phyloP scores from a whole-genome alignment of 2,797 vertebrate species.

The Typhlichthys eigenmanni region DNA sequence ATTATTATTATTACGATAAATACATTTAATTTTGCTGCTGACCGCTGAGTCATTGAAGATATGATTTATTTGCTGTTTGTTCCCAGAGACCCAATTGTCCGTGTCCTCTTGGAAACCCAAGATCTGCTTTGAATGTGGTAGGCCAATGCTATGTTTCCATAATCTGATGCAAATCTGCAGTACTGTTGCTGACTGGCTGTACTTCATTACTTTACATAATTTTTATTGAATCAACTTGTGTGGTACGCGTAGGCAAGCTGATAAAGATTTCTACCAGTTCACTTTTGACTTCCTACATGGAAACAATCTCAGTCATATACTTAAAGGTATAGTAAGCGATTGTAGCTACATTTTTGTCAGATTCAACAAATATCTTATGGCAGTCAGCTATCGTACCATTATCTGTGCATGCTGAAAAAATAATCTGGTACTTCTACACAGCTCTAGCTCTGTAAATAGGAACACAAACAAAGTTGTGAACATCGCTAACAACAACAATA shows the following conservation, averaged over 20 bases:
- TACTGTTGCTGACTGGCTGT: constrained; percentile 30
- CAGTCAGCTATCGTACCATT: no score
- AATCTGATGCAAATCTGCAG: constrained; percentile 13
- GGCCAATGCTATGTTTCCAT: constrained; percentile 7
- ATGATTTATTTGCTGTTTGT: constrained; percentile 50
- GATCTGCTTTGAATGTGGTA: constrained; percentile 26
- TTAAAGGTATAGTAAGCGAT: no score
- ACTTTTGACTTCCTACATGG: constrained; percentile 25
- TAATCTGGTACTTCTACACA: no score
- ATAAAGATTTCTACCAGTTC: constrained; percentile 58
- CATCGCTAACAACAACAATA: no score
- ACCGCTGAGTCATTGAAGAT: constrained; percentile 29
- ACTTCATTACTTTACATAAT: constrained; percentile 53
- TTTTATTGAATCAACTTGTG: constrained; percentile 58
- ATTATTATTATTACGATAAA: constrained; percentile 25
- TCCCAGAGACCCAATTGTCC: constrained; percentile 25
- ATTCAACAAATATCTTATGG: no score
- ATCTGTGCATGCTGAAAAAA: no score
- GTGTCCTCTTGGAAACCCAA: constrained; percentile 14
- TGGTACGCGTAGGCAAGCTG: constrained; percentile 65
- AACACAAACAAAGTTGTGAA: no score
- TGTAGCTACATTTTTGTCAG: no score
- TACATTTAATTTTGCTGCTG: constrained; percentile 21
- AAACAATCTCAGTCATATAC: not conserved
- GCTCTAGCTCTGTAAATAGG: no score